Base-by-base conservation (phyloP, 2,888 invertebrate species). In the Hypena proboscidalis region DNA sequence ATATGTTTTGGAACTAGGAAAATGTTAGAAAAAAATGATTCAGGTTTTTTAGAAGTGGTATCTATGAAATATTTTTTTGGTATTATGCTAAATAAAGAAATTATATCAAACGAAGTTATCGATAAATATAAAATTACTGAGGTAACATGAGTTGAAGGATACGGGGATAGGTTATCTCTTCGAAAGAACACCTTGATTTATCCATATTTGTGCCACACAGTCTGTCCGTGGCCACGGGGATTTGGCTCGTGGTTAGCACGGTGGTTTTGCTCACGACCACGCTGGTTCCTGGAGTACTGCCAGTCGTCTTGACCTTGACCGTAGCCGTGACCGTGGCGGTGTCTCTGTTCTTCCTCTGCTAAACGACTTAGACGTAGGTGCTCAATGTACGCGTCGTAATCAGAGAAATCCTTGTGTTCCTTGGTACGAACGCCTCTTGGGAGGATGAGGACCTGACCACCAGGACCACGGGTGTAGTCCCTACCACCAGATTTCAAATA, bases 401-500 rank as follows among this genome's bases (percentile, higher is more conserved):
- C 70, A 2, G 59, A 52, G 43, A 78, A 80, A 3, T 83, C 72
- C 30, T 85, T 81, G 3, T 63, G 65, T 14, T 81, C 79, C 23
- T 68, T 54, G n/a, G 69, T 60, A 36, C 64, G 52, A 44, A 79
- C 58, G 43, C 71, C 70, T 43, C 70, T 77, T 0, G 89, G 89
- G 0, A 89, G 67, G 22, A 90, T 85, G 7, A 89, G 67, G 43
- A 85, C 70, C 44, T 87, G 86, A 0, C 87, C 88, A 0, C 88
- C 86, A 0, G 83, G 81, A 0, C 84, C 78, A 2, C 85, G 79
- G 0, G 77, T 75, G 70, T 86, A 89, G 53, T 85, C 82, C 23
- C 87, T 74, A 3, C 88, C 88, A 0, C 86, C 88, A 0, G 83
- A 74, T 59, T 84, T 86, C 31, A 84, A 46, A 66, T 85, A 88